A percentile compares a stretch with the other conserved stretches of the same genome.
These are phyloP conservation scores for Typhlichthys subterraneus DNA, from an alignment of 2,797 vertebrate species.

Conservation along the genomic window DNA sequence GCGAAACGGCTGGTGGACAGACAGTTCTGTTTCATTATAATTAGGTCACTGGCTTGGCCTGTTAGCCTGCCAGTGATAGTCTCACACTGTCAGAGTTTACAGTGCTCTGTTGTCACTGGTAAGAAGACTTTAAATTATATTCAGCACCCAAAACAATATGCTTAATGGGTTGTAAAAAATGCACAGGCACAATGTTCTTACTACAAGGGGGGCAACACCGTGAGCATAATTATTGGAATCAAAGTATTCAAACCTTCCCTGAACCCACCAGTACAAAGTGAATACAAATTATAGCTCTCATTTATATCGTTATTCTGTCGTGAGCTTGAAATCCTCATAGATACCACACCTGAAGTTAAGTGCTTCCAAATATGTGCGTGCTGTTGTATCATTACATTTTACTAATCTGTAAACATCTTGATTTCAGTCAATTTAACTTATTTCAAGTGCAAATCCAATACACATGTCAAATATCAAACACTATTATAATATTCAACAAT, in stretches of 20 bases:
- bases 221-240: constrained; percentile 46
- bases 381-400: too few species aligned
- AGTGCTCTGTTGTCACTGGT: not conserved
- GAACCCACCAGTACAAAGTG: constrained; percentile 43
- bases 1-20: constrained; percentile 57
- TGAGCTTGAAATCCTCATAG: too few species aligned
- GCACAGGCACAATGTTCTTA: constrained; percentile 19
- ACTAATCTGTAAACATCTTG: too few species aligned
- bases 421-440: too few species aligned
- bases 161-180: constrained; percentile 14
- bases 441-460: too few species aligned
- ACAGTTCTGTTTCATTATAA: constrained; percentile 69
- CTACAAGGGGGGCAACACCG: constrained; percentile 39
- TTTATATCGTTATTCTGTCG: too few species aligned
- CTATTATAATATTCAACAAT: too few species aligned
- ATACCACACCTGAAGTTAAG: too few species aligned
- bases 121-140: constrained; percentile 25
- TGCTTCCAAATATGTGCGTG: too few species aligned
- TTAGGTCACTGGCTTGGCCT: constrained; percentile 64
- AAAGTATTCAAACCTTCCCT: constrained; percentile 23
- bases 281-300: constrained; percentile 26
- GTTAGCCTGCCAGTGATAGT: constrained; percentile 52
- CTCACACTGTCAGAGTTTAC: constrained; percentile 34
- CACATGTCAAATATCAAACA: too few species aligned
- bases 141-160: constrained; percentile 38